phyloP scores from a whole-genome alignment of 2,797 vertebrate species.

The Enteromius trimaculatus region DNA sequence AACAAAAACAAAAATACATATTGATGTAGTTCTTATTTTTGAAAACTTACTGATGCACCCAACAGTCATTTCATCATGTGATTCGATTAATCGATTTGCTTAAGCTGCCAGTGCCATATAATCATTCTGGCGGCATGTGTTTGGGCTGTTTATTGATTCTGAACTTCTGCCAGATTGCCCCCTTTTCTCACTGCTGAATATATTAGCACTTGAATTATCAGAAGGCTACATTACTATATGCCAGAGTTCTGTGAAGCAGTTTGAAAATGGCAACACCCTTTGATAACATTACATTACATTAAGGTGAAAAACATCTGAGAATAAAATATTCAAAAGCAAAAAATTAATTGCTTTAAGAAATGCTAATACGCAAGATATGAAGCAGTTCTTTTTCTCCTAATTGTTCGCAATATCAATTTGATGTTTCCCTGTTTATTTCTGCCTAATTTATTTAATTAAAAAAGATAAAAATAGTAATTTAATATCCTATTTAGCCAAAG shows the following conservation, averaged over 20 bases:
- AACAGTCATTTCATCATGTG: conserved; percentile 23
- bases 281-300: conserved; percentile 49
- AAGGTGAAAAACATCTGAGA: conserved; percentile 47
- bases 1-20: conserved; percentile 11
- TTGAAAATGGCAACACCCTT: conserved; percentile 29
- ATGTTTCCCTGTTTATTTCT: conserved; percentile 25
- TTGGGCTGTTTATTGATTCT: conserved; percentile 48
- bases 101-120: conserved; percentile 31
- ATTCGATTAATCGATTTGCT: conserved; percentile 33
- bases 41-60: background rate
- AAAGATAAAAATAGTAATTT: background rate
- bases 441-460: conserved; percentile 20
- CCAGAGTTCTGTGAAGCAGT: conserved; percentile 34
- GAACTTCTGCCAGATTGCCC: conserved; percentile 37
- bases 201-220: conserved; percentile 52
- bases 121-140: conserved; percentile 36
- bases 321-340: conserved; percentile 50
- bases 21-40: background rate
- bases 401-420: conserved; percentile 7
- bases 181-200: conserved; percentile 40
- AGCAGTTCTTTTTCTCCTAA: background rate
- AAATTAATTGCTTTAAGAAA: conserved; percentile 49
- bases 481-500: conserved; percentile 10
- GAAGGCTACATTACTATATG: conserved; percentile 31
- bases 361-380: conserved; percentile 36